Conservation (phyloP, 92 coral and sea anemone genomes). For the Desmophyllum pertusum region DNA sequence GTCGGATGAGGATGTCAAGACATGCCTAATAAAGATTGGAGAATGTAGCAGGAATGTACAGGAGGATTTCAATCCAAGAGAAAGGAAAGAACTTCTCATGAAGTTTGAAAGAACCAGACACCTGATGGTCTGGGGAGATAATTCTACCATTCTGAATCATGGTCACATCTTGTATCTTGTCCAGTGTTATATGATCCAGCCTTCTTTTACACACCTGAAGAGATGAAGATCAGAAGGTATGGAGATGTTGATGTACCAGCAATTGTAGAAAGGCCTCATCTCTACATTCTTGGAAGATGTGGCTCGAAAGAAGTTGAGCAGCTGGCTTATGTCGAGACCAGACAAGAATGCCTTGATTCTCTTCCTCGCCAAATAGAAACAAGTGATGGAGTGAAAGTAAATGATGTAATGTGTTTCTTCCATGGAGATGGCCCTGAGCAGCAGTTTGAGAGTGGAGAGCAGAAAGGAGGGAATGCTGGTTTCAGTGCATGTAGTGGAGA, state of each 20-base stretch:
- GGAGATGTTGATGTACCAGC: constrained; percentile 11
- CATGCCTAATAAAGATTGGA: neutral
- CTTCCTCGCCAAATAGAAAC: neutral
- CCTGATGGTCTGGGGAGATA: constrained; percentile 27
- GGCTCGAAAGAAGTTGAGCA: neutral
- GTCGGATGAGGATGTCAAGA: neutral
- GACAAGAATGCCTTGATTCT: constrained; percentile 3
- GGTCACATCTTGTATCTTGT: neutral
- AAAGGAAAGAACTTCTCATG: neutral
- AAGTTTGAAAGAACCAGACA: constrained; percentile 29
- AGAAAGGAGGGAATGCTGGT: constrained; percentile 17
- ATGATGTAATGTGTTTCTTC: constrained; percentile 16
- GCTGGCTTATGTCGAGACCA: constrained; percentile 4
- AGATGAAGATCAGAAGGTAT: neutral
- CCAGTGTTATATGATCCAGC: constrained; percentile 18
- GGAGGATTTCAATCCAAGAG: neutral
- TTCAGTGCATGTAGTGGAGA: constrained; percentile 4
- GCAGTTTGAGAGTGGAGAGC: constrained; percentile 29
- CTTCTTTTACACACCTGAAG: constrained; percentile 7
- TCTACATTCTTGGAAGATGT: constrained; percentile 8
- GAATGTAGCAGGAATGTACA: neutral
- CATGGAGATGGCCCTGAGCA: constrained; percentile 28
- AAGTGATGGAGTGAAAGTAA: neutral
- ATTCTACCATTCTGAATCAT: constrained; percentile 12
- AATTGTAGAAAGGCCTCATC: constrained; percentile 18